Conservation (phyloP, 2,888 invertebrate genomes). For the Eupithecia inturbata region DNA sequence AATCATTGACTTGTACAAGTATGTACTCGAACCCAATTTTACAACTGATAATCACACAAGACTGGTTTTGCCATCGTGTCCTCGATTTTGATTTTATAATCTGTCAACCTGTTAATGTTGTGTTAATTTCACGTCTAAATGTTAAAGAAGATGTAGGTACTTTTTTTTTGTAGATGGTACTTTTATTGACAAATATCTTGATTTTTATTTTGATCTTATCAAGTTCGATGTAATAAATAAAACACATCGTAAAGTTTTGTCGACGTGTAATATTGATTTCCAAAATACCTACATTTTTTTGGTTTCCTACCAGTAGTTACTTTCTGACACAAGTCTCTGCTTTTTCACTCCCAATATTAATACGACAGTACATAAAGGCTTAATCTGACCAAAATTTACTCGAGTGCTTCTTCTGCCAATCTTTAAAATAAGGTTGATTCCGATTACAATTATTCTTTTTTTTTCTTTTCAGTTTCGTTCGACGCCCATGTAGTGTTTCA, state of each 20-base stretch:
- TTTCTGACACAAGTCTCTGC: not conserved
- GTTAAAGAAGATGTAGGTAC: constrained; percentile 18
- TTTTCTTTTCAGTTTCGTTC: constrained; percentile 82
- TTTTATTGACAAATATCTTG: constrained; percentile 7
- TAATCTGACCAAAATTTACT: not conserved
- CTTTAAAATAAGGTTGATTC: constrained; percentile 42
- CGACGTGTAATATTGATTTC: not conserved
- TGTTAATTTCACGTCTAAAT: constrained; percentile 15
- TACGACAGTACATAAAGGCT: not conserved
- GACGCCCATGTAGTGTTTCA: constrained; percentile 69
- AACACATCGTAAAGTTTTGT: not conserved
- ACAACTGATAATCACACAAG: constrained; percentile 37
- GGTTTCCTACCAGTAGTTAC: not conserved
- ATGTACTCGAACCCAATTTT: constrained; percentile 8
- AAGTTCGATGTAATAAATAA: not conserved
- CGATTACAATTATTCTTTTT: constrained; percentile 74
- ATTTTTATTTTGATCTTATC: too few relatives aligned
- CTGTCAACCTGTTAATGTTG: constrained; percentile 10
- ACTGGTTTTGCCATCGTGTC: constrained; percentile 43
- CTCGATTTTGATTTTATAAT: constrained; percentile 46
- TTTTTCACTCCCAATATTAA: not conserved
- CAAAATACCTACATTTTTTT: not conserved
- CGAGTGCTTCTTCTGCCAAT: not conserved
- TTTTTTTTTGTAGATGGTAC: too few relatives aligned
- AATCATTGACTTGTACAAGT: not conserved